A percentile compares a stretch with the other conserved stretches of the same genome.
phyloP scores from a whole-genome alignment of 2,888 invertebrate species.

The Panzeria rudis region DNA sequence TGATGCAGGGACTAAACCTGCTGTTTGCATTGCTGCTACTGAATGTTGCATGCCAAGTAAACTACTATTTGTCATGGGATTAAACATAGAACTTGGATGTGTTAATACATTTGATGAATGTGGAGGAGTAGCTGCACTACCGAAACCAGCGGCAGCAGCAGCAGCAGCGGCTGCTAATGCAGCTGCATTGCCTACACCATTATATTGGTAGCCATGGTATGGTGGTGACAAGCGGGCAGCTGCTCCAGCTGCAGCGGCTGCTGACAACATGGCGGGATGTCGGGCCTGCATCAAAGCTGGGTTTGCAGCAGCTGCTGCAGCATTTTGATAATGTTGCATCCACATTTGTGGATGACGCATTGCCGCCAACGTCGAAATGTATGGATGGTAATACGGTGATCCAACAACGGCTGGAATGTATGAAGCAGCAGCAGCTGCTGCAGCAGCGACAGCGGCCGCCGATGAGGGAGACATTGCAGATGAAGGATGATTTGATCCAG shows the following conservation, averaged over 20 bases:
- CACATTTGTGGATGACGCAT: conserved; percentile 84
- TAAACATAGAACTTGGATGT: conserved; percentile 65
- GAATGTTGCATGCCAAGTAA: conserved; percentile 71
- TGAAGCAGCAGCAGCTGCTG: conserved; percentile 81
- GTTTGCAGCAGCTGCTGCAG: conserved; percentile 79
- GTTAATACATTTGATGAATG: conserved; percentile 65
- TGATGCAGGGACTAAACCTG: conserved; percentile 72
- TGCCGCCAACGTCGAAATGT: conserved; percentile 83
- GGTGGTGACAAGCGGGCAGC: conserved; percentile 83
- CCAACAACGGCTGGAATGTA: conserved; percentile 83
- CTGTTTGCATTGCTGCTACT: conserved; percentile 42
- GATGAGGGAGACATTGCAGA: conserved; percentile 75
- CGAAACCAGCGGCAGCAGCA: conserved; percentile 77
- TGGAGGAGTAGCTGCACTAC: conserved; percentile 72
- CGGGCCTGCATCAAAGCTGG: conserved; percentile 74
- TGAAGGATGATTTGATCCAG: conserved; percentile 71
- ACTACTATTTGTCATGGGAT: conserved; percentile 55
- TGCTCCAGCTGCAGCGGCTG: conserved; percentile 78
- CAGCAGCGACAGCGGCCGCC: conserved; percentile 78
- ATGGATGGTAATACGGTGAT: conserved; percentile 81
- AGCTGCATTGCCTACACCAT: conserved; percentile 80
- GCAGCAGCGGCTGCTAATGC: conserved; percentile 79
- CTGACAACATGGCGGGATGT: conserved; percentile 72
- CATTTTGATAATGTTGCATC: conserved; percentile 84
- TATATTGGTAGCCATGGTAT: conserved; percentile 81